Conservation (phyloP, 2,888 invertebrate species). For the Caenorhabditis drosophilae region DNA sequence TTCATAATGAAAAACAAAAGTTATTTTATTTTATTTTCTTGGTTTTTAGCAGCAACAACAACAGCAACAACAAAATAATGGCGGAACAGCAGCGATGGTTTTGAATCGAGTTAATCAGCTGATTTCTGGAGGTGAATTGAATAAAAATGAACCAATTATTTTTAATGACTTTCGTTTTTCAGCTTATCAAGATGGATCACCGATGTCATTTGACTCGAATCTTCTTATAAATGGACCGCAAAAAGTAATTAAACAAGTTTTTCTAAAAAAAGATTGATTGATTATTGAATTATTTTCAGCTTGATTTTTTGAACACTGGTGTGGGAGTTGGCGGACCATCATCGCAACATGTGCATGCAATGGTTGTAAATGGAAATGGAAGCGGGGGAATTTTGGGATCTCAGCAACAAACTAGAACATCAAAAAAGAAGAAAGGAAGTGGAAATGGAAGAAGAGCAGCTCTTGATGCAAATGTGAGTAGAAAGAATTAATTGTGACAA, state of each 20-base stretch:
- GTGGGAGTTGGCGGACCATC: background rate
- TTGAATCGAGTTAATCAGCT: conserved; percentile 10
- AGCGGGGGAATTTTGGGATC: background rate
- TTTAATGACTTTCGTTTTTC: background rate
- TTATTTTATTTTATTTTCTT: background rate
- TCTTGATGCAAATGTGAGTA: conserved; percentile 31
- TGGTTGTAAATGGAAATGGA: conserved; percentile 2
- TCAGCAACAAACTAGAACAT: conserved; percentile 6
- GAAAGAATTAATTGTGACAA: background rate
- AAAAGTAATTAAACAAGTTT: background rate
- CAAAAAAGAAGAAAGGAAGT: conserved; percentile 31
- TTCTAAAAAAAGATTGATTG: background rate
- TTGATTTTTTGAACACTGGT: background rate
- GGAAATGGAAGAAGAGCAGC: conserved; percentile 30
- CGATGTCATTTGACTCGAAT: conserved; percentile 10
- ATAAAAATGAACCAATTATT: no score
- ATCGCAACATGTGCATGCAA: background rate
- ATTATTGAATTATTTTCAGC: background rate
- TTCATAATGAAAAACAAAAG: conserved; percentile 1
- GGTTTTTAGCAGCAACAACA: conserved; percentile 12
- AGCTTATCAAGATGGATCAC: conserved; percentile 9
- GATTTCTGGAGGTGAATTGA: conserved; percentile 8
- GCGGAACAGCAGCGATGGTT: conserved; percentile 10
- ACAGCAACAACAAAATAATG: conserved; percentile 3
- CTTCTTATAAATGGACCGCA: conserved; percentile 12